phyloP scores from a whole-genome alignment of 2,113 vertebrate species.

The Neolamprologus toae region DNA sequence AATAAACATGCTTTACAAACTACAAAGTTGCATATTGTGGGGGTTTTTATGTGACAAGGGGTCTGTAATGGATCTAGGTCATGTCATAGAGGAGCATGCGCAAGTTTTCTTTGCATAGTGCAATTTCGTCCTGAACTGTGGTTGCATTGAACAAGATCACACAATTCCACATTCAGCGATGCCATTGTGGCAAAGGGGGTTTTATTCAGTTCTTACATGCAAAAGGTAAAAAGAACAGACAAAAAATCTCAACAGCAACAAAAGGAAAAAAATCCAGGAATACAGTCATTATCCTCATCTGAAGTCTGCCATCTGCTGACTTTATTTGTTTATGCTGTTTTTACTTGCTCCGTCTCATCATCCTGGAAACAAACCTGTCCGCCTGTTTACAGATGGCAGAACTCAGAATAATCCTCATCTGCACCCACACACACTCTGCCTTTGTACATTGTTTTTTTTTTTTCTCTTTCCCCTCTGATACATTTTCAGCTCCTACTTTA shows the following conservation, averaged over 20 bases:
- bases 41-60: background rate
- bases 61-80: background rate
- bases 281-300: background rate
- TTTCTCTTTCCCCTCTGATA: background rate
- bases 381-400: conserved; percentile 44
- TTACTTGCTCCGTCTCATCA: conserved; percentile 14
- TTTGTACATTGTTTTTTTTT: background rate
- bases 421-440: conserved; percentile 29
- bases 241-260: background rate
- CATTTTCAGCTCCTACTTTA: conserved; percentile 7
- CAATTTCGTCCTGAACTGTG: background rate
- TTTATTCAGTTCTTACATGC: background rate
- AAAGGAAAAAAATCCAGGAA: background rate
- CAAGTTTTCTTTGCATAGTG: background rate
- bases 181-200: background rate
- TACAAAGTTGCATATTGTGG: background rate
- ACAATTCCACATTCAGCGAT: background rate
- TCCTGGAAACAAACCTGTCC: conserved; percentile 39
- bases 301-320: background rate
- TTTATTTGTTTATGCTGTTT: conserved; percentile 12
- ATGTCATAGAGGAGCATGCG: background rate
- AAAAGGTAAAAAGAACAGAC: background rate
- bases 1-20: background rate
- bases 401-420: conserved; percentile 43
- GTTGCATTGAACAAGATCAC: background rate